A percentile compares a stretch with the other conserved stretches of the same genome.
phyloP scores from a whole-genome alignment of 2,888 invertebrate genomes.

The Ernsta delagoae region DNA sequence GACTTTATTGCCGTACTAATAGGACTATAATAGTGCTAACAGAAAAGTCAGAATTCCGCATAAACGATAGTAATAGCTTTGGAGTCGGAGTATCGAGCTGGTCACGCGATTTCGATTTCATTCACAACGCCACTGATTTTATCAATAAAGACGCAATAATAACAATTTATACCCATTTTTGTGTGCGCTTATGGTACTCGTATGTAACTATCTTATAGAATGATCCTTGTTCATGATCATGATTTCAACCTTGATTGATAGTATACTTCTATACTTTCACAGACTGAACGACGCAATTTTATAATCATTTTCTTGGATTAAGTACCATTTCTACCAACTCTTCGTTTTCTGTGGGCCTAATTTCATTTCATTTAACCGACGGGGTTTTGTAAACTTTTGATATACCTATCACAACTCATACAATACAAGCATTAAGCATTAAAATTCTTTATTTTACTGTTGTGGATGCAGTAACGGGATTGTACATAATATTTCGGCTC shows the following conservation, averaged over 20 bases:
- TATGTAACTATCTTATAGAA: no score
- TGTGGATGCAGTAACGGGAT: slow-evolving; percentile 22
- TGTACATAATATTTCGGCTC: slow-evolving; percentile 20
- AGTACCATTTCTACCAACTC: no score
- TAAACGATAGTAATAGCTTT: slow-evolving; percentile 41
- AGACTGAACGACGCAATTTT: no score
- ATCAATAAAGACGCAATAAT: slow-evolving; percentile 31
- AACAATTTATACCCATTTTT: slow-evolving; percentile 34
- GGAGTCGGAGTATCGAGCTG: slow-evolving; percentile 38
- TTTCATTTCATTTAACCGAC: no score
- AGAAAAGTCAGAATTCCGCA: slow-evolving; percentile 35
- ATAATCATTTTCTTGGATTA: no score
- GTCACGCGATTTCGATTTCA: slow-evolving; percentile 46
- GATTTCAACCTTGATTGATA: no score
- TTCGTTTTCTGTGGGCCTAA: no score
- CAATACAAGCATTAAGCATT: slow-evolving; percentile 6
- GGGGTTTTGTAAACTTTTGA: background rate
- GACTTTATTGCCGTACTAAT: slow-evolving; percentile 36
- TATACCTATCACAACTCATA: no score
- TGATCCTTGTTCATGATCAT: no score
- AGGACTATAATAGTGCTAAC: slow-evolving; percentile 36
- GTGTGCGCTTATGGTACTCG: background rate
- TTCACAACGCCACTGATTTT: slow-evolving; percentile 38
- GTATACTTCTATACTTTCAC: no score
- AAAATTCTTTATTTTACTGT: slow-evolving; percentile 28